Conservation (phyloP, 2,888 invertebrate species). For the Dryomyza anilis region DNA sequence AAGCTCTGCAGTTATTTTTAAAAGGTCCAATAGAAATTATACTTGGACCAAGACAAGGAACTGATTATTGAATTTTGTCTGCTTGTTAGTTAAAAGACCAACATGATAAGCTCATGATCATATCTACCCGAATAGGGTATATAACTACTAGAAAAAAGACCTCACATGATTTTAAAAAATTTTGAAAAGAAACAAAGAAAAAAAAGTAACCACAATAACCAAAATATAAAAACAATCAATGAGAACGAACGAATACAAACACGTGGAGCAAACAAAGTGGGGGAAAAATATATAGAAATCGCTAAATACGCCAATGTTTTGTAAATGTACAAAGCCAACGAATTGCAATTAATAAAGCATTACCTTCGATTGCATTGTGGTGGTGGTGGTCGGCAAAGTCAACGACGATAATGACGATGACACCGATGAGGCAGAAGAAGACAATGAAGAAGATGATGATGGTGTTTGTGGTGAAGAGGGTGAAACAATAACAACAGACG, state of each 20-base stretch:
- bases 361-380: constrained; percentile 29
- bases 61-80: too few species aligned
- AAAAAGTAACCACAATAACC: constrained; percentile 24
- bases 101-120: too few species aligned
- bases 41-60: too few species aligned
- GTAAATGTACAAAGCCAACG: constrained; percentile 20
- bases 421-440: constrained; percentile 18
- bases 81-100: too few species aligned
- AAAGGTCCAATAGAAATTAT: too few species aligned
- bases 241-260: constrained; percentile 27
- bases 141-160: too few species aligned
- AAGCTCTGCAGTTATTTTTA: too few species aligned
- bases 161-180: too few species aligned
- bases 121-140: too few species aligned
- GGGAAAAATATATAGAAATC: constrained; percentile 19
- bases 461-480: not conserved
- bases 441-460: constrained; percentile 16
- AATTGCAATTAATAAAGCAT: constrained; percentile 25
- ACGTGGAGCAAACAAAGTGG: too few species aligned
- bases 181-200: constrained; percentile 17
- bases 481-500: constrained; percentile 15
- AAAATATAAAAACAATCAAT: constrained; percentile 33
- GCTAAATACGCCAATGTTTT: constrained; percentile 7
- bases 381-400: not conserved
- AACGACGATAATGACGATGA: constrained; percentile 24